These are phyloP conservation scores for Apodemia mormo DNA, from an alignment of 2,888 invertebrate genomes.

Conservation along the genomic window DNA sequence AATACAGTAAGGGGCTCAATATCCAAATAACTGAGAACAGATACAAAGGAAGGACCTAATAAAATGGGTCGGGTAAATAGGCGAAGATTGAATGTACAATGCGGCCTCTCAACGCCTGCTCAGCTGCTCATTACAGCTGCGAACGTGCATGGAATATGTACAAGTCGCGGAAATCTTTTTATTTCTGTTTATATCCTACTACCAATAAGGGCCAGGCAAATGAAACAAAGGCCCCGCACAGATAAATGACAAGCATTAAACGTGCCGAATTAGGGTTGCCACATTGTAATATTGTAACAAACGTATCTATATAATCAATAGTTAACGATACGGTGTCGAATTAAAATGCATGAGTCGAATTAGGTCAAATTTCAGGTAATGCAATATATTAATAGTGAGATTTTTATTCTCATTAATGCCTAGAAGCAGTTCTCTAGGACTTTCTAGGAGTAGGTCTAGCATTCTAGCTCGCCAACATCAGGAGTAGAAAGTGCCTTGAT, in stretches of 20 bases:
- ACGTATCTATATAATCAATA: too few relatives aligned
- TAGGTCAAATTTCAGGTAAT: too few relatives aligned
- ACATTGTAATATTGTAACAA: background rate
- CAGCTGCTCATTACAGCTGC: slow-evolving; percentile 10
- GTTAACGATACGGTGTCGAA: too few relatives aligned
- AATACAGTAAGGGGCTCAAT: slow-evolving; percentile 17
- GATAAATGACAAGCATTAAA: slow-evolving; percentile 17
- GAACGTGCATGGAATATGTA: slow-evolving; percentile 13
- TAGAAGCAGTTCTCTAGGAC: too few relatives aligned
- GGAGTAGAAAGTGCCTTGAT: too few relatives aligned
- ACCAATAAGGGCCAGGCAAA: slow-evolving; percentile 22
- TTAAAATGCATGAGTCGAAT: too few relatives aligned
- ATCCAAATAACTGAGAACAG: slow-evolving; percentile 17
- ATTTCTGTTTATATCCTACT: slow-evolving; percentile 4
- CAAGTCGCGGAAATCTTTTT: slow-evolving; percentile 14
- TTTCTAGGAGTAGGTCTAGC: too few relatives aligned
- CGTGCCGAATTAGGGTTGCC: background rate
- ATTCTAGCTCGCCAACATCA: too few relatives aligned
- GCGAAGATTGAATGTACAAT: slow-evolving; percentile 19
- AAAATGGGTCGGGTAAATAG: slow-evolving; percentile 12
- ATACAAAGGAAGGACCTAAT: slow-evolving; percentile 18
- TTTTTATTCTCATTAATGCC: too few relatives aligned
- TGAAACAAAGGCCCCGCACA: slow-evolving; percentile 20
- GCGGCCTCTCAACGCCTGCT: slow-evolving; percentile 14
- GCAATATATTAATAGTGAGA: too few relatives aligned